Base-by-base conservation (phyloP, 2,113 vertebrate genomes). In the Syrrhaptes paradoxus region DNA sequence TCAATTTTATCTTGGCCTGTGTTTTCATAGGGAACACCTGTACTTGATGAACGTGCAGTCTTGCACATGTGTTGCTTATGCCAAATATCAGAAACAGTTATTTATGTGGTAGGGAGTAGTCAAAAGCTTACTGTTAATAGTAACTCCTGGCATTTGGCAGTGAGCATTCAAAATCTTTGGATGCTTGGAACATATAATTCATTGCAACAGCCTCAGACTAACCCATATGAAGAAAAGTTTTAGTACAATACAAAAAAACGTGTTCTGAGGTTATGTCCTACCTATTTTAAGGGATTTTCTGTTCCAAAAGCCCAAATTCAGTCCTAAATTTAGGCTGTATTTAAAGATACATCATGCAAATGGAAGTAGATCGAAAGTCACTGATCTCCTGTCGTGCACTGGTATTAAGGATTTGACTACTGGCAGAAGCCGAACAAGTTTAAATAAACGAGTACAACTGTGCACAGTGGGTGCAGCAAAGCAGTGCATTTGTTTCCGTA, bases 1-100 rank as follows among this genome's bases (percentile, higher is more conserved):
- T 38, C 43, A 82, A 1, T 9, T 57, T 5, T 71, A 36, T 25
- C 31, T 79, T 68, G 52, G 12, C 62, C 43, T 0, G 0, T n/a
- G 24, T 75, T 90, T 89, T 82, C 48, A 59, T 3, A 32, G 45
- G 43, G 70, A 87, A 38, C 20, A 12, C 0, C 1, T 31, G 16
- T 24, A 52, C 67, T 85, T 79, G 38, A 34, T 48, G 52, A 59
- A 55, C 25, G 26, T 45, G 11, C 26, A 49, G 18, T 19, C 57
- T 87, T 61, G 45, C 25, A 59, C 11, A 3, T 13, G 11, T 13
- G 34, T 17, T 78, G 43, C 21, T 93, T 15, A 24, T 54, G 49
- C 18, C 34, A 87, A 67, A 9, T 26, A 55, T 58, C 71, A 93
- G 54, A 73, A 91, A 20, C 61, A 34, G 13, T 79, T 49, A 43